Conservation (phyloP, 2,113 vertebrate species). For the Phalacrocorax carbo region DNA sequence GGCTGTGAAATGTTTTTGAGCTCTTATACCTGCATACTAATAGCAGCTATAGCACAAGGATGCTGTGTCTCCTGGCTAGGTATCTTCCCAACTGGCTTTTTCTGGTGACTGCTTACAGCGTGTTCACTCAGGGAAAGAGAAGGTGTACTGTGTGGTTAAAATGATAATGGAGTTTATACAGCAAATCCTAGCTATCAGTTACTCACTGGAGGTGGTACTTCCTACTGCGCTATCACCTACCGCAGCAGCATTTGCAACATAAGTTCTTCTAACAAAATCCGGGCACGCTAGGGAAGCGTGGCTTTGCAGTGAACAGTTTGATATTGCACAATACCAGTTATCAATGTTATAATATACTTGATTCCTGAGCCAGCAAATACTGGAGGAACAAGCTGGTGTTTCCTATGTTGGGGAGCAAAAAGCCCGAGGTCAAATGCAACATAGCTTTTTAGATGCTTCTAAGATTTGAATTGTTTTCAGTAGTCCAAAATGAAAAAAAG, state of each 20-base stretch:
- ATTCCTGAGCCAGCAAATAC: background rate
- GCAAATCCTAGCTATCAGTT: background rate
- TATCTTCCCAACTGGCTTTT: background rate
- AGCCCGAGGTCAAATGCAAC: background rate
- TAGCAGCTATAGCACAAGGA: background rate
- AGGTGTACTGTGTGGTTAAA: background rate
- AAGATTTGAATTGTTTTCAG: background rate
- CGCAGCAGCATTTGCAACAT: background rate
- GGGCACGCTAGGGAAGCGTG: background rate
- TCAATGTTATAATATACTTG: background rate
- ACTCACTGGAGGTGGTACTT: background rate
- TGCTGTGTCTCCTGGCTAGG: background rate
- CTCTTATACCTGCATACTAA: background rate
- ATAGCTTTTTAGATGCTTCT: background rate
- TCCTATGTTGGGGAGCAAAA: background rate
- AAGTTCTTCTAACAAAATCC: background rate
- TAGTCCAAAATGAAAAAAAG: background rate
- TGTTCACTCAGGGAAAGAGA: background rate
- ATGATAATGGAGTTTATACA: background rate
- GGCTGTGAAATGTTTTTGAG: background rate
- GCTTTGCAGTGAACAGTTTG: background rate
- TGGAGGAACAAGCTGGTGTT: background rate
- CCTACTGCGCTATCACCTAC: background rate
- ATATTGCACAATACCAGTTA: background rate
- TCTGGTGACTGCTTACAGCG: background rate